Conservation (phyloP, 37 sponge, comb jelly and placozoan genomes). For the Tethya wilhelma region DNA sequence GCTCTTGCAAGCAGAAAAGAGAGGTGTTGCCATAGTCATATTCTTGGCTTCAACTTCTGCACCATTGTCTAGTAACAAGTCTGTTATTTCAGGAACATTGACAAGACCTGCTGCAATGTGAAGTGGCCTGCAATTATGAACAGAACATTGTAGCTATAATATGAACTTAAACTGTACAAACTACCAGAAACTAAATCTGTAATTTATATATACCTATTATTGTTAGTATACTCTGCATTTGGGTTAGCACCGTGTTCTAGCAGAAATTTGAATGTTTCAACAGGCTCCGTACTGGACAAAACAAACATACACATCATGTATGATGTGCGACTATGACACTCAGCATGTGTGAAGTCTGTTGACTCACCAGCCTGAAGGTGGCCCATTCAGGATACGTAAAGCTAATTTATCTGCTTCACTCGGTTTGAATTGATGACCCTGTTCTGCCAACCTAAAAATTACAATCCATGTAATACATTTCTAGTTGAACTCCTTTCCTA, state of each 20-base stretch:
- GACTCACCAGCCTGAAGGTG: slow-evolving; percentile 22
- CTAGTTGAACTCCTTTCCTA: not conserved
- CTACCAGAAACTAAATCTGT: not conserved
- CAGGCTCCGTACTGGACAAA: not conserved
- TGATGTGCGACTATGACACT: not conserved
- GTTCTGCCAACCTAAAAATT: slow-evolving; percentile 34
- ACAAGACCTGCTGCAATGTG: slow-evolving; percentile 25
- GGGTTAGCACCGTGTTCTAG: slow-evolving; percentile 43
- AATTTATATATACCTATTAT: slow-evolving; percentile 13
- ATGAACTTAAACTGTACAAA: not conserved
- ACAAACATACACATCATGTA: not conserved
- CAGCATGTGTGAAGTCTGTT: not conserved
- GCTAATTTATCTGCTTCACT: slow-evolving; percentile 33
- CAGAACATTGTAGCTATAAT: not conserved
- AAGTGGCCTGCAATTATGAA: slow-evolving; percentile 30
- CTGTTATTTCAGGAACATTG: slow-evolving; percentile 34
- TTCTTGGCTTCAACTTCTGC: slow-evolving; percentile 65
- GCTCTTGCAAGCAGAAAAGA: slow-evolving; percentile 67
- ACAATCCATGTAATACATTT: not conserved
- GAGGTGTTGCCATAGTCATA: slow-evolving; percentile 56
- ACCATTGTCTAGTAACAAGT: slow-evolving; percentile 45
- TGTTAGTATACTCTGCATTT: slow-evolving; percentile 29
- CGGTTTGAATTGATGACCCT: slow-evolving; percentile 7
- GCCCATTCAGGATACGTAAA: slow-evolving; percentile 15
- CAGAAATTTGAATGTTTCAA: slow-evolving; percentile 35